Base-by-base conservation (phyloP, 2,797 vertebrate genomes). In the Nothura maculosa region DNA sequence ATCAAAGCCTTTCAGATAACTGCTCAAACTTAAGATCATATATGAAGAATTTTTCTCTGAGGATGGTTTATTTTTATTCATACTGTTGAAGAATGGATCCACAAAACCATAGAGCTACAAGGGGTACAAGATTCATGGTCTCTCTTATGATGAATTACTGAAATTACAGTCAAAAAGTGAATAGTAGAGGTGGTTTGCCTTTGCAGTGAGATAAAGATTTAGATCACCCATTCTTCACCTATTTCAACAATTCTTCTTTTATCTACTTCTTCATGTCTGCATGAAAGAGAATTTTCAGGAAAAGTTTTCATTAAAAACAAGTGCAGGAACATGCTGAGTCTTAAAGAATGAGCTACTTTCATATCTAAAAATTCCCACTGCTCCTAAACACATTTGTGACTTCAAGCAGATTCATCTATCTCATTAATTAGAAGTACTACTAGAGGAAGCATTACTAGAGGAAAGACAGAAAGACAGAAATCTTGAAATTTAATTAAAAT, bases 361-460 rank as follows among this genome's bases (percentile, higher is more conserved):
- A 93, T 90, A 61, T 86, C 90, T 94, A 84, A 93, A 96, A 96
- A 52, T 95, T 94, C 90, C 86, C 60, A 92, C 94, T 89, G 93
- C 73, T 95, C 36, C 73, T 81, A 32, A 96, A 93, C 89, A 90
- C 84, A 96, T 96, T 89, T 93, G 79, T 85, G 79, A 85, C 67
- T 93, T 87, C 76, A 81, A 91, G 79, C 47, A 95, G 91, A 85
- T 89, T 93, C 93, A 94, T 93, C 81, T 83, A n/a, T 93, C 92
- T 96, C 90, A 93, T 96, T 96, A 96, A 96, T 87, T 93, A 94
- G 89, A 85, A 92, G 70, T n/a, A 73, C 77, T 67, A 87, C 81
- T 87, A 93, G 17, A 54, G 24, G 22, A 94, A 87, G 70, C n/a
- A 69, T 74, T 67, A 87, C 81, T 87, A 93, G 17, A 54, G 24